Evolutionary conservation across 2,797 vertebrate species (phyloP).

Genomic region (Paratrypauchen microcephalus): DNA sequence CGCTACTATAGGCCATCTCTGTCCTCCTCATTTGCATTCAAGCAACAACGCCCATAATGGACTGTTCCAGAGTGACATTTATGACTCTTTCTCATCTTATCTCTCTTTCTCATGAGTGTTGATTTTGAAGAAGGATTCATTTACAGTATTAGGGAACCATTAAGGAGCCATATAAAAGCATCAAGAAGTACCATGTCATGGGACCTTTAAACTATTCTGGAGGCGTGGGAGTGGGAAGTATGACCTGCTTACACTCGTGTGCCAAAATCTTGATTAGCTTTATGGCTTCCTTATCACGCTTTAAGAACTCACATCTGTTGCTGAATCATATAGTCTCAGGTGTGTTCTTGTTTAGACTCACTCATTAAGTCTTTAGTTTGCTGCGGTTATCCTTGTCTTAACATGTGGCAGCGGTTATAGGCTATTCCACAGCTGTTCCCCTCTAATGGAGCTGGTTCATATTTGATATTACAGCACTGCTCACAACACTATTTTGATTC

Average conservation of each 20-base stretch:
- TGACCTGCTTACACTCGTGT: neutral
- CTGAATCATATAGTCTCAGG: neutral
- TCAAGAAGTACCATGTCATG: too few species aligned
- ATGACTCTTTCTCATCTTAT: too few species aligned
- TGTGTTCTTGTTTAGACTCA: conserved; percentile 18
- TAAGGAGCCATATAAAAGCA: too few species aligned
- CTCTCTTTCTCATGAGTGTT: too few species aligned
- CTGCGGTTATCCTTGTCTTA: conserved; percentile 24
- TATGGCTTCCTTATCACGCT: neutral
- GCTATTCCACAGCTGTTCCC: conserved; percentile 41
- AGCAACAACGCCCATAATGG: too few species aligned
- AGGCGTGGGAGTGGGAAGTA: neutral
- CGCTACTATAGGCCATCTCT: too few species aligned
- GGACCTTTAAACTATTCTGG: neutral
- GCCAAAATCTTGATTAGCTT: neutral
- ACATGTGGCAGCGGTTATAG: conserved; percentile 53
- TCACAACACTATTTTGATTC: conserved; percentile 31
- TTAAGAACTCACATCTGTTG: conserved; percentile 11
- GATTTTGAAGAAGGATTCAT: too few species aligned
- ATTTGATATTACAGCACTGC: conserved; percentile 15
- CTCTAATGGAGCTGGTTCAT: conserved; percentile 29
- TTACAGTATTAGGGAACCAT: too few species aligned
- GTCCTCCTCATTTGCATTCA: too few species aligned
- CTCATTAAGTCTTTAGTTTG: conserved; percentile 19
- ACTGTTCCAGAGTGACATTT: too few species aligned